Base-by-base conservation (phyloP, 1,140 invertebrate species). In the Drosophila obscura region DNA sequence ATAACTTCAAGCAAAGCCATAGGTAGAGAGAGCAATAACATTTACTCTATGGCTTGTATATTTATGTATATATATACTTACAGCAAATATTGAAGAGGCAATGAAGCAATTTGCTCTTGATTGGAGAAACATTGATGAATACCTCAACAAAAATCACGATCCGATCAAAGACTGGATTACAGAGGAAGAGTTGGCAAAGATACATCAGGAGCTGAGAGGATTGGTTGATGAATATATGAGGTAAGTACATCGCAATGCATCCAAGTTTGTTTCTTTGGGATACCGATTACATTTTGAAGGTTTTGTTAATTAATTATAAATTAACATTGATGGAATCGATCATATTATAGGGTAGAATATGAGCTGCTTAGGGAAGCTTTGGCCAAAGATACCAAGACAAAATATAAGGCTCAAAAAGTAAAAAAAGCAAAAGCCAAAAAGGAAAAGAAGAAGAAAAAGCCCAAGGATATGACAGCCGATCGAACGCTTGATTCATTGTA, bases 401-500 rank as follows among this genome's bases (percentile, higher is more conserved):
- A 91, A 46, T 91, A 92, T 58, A 85, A 90, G 11, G 59, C 87
- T 1, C 71, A 76, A n/a, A 91, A 85, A 57, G 52, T 76, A 0
- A 92, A 91, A 58, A 92, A 89, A 22, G 49, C 66, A 0, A 90
- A 87, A 55, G 73, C 80, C 15, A 92, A 92, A 35, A 91, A 88
- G 45, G 94, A 94, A 69, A 95, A 94, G 62, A 94, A 94, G 61
- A 95, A 95, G 88, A 96, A 95, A 77, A 95, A 95, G 68, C 50
- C 60, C 2, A 91, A 92, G 19, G 96, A 97, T 92, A 91, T 96
- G 8, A 97, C 96, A 6, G 95, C 94, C 2, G 95, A 97, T 79
- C 92, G 95, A 77, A 94, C 94, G 0, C 93, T 94, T 4, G 95
- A 96, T 74, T 96, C 95, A 1, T 89, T 97, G 3, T 96, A 96